These are phyloP conservation scores for Lasioglossum oenotherae DNA, from an alignment of 2,888 invertebrate genomes.

Conservation along the genomic window DNA sequence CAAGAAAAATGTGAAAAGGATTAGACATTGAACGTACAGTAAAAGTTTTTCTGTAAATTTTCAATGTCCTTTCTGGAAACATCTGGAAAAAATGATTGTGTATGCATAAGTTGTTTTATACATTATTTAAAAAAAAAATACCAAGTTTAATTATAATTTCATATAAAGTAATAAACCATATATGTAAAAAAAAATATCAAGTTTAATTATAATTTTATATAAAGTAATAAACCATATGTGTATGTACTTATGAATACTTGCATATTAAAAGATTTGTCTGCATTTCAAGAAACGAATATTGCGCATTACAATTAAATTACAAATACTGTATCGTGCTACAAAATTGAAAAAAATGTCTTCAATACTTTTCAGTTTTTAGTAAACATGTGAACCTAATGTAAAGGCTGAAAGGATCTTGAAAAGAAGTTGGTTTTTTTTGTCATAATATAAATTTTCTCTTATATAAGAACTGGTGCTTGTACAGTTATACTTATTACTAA, in stretches of 20 bases:
- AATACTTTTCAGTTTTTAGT: background rate
- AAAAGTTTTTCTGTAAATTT: slow-evolving; percentile 39
- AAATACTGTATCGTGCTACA: background rate
- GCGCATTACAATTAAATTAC: background rate
- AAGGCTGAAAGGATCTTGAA: background rate
- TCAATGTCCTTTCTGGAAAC: background rate
- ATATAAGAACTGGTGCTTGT: slow-evolving; percentile 16
- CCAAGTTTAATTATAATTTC: slow-evolving; percentile 33
- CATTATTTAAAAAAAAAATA: slow-evolving; percentile 21
- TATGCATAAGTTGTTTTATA: slow-evolving; percentile 12
- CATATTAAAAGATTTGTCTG: slow-evolving; percentile 21
- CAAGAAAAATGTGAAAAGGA: slow-evolving; percentile 70
- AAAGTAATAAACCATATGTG: slow-evolving; percentile 28
- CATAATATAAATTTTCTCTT: slow-evolving; percentile 8
- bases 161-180: slow-evolving; percentile 32
- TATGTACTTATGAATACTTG: slow-evolving; percentile 19
- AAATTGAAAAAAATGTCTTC: background rate
- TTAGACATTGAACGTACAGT: slow-evolving; percentile 63
- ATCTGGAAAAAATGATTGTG: background rate
- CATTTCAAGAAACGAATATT: background rate
- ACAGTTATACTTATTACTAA: slow-evolving; percentile 20
- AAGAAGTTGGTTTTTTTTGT: background rate
- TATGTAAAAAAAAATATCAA: slow-evolving; percentile 13
- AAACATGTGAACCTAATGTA: background rate
- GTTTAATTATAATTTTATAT: slow-evolving; percentile 37